A percentile compares a stretch with the other conserved stretches of the same genome.
These are phyloP conservation scores for Rhabditophanes sp. DNA, from an alignment of 2,888 invertebrate species.

Conservation along the genomic window DNA sequence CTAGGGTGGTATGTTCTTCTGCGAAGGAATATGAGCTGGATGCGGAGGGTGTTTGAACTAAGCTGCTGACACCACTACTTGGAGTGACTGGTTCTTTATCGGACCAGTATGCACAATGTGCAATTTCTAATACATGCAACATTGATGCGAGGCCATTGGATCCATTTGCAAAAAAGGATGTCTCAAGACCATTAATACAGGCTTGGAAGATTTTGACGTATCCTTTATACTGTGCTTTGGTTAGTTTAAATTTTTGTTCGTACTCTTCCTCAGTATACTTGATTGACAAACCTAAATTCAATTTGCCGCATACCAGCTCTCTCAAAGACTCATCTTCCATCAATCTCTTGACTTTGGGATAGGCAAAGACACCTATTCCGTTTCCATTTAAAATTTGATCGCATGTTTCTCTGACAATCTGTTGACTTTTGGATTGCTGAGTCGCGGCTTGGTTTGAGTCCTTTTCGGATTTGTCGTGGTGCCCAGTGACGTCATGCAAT, in stretches of 20 bases:
- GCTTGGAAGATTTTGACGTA: slow-evolving; percentile 80
- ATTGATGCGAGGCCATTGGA: slow-evolving; percentile 86
- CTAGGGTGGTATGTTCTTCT: no score
- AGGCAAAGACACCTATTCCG: slow-evolving; percentile 86
- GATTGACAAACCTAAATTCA: slow-evolving; percentile 77
- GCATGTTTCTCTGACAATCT: slow-evolving; percentile 40
- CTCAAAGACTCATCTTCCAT: slow-evolving; percentile 98
- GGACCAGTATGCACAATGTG: slow-evolving; percentile 83
- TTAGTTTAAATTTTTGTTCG: slow-evolving; percentile 64
- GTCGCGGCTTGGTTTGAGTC: slow-evolving; percentile 1
- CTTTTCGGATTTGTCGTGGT: slow-evolving; percentile 30
- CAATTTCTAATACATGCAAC: slow-evolving; percentile 88
- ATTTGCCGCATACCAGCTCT: slow-evolving; percentile 78
- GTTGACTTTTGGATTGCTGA: slow-evolving; percentile 43
- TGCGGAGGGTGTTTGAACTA: no score
- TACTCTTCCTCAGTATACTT: slow-evolving; percentile 82
- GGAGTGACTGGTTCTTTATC: slow-evolving; percentile 20
- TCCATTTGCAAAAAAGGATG: slow-evolving; percentile 52
- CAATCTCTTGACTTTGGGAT: slow-evolving; percentile 51
- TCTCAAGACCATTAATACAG: slow-evolving; percentile 53
- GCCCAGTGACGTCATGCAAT: slow-evolving; percentile 13
- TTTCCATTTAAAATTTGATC: slow-evolving; percentile 65
- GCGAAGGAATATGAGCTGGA: no score
- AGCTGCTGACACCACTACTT: slow-evolving; percentile 11
- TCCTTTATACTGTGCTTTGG: slow-evolving; percentile 83